Evolutionary conservation across 30 jellyfish, hydroid and myxozoan species (phyloP).

Genomic region (Cassiopea andromeda): DNA sequence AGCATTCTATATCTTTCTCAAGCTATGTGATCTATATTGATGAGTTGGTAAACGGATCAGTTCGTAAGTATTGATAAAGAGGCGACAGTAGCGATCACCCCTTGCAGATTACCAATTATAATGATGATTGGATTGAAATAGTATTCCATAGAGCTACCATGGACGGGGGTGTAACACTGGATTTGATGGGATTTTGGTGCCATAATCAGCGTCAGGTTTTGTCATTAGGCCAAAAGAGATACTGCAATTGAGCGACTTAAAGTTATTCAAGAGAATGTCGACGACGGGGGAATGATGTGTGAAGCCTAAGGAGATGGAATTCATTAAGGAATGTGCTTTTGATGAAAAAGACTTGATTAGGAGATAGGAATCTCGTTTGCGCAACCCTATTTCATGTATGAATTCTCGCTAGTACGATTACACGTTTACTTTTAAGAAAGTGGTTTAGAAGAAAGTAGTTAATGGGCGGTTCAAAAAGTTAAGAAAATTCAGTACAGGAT

Average conservation of each 20-base stretch:
- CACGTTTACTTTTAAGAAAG: no score
- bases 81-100: constrained; percentile 74
- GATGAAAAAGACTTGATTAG: no score
- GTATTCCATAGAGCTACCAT: constrained; percentile 14
- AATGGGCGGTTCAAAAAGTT: no score
- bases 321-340: no score
- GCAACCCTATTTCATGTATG: no score
- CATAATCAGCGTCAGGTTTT: constrained; percentile 19
- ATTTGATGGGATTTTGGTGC: background rate
- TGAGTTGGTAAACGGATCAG: constrained; percentile 38
- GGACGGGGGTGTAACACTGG: constrained; percentile 36
- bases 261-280: background rate
- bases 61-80: constrained; percentile 5
- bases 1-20: background rate
- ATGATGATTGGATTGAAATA: constrained; percentile 44
- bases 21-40: background rate
- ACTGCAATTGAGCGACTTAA: background rate
- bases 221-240: background rate
- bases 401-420: no score
- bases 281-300: constrained; percentile 4
- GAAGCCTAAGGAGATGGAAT: no score
- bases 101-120: constrained; percentile 29
- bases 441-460: no score
- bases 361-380: no score
- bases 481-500: no score